A percentile compares a stretch with the other conserved stretches of the same genome.
Conservation (phyloP, 2,797 vertebrate species). For the Phalanger gymnotis region DNA sequence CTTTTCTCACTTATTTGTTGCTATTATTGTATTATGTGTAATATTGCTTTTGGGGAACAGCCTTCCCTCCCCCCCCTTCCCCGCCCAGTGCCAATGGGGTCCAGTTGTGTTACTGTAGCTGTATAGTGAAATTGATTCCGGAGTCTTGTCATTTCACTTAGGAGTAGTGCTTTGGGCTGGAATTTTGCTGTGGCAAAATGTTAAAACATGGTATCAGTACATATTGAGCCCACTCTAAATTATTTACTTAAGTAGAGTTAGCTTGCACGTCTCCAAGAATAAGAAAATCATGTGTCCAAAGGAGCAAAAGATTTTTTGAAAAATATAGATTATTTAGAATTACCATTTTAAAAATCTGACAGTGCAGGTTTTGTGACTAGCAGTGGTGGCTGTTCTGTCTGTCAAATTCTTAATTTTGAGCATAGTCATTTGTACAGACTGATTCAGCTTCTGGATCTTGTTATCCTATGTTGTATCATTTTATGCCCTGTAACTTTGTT, state of each 20-base stretch:
- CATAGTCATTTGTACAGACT: slow-evolving; percentile 8
- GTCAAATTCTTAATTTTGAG: slow-evolving; percentile 40
- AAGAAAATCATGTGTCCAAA: slow-evolving; percentile 53
- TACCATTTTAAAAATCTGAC: slow-evolving; percentile 20
- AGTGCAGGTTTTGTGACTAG: slow-evolving; percentile 1
- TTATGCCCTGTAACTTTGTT: not conserved
- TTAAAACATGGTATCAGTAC: slow-evolving; percentile 39
- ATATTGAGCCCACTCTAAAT: not conserved
- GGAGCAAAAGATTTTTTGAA: slow-evolving; percentile 37
- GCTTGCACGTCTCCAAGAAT: slow-evolving; percentile 47
- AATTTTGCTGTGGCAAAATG: slow-evolving; percentile 19
- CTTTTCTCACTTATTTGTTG: not conserved
- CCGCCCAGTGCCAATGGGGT: slow-evolving; percentile 12
- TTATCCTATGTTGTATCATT: not conserved
- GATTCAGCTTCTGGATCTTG: not conserved
- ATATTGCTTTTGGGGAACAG: slow-evolving; percentile 30
- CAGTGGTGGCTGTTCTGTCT: slow-evolving; percentile 24
- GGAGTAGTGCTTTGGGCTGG: not conserved
- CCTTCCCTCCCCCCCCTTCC: slow-evolving; percentile 6
- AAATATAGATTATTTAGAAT: slow-evolving; percentile 24
- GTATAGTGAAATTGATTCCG: slow-evolving; percentile 13
- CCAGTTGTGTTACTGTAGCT: slow-evolving; percentile 10
- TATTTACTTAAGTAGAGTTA: slow-evolving; percentile 60
- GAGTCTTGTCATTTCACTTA: slow-evolving; percentile 12
- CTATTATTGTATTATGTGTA: not conserved